Evolutionary conservation across 2,888 invertebrate species (phyloP), one percentile per base, ranked within the genome.

Genomic region (Eucera pruinosa): DNA sequence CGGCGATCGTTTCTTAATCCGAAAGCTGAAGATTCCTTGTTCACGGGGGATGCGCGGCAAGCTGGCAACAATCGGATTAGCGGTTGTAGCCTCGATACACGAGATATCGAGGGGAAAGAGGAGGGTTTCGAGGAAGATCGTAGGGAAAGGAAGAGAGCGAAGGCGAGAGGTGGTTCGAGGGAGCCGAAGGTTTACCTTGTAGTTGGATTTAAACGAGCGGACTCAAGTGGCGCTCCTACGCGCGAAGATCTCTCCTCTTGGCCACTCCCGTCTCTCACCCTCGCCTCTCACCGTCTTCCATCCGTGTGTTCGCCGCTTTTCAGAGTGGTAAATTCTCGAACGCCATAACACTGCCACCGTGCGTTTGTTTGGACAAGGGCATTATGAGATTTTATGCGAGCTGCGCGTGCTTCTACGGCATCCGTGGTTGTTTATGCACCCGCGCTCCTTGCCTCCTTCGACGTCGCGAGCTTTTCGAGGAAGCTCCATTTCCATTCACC

Each of bases 351-450:
- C 77, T 82, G 83, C 83, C 85, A 81, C 80, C 86, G 82, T 86
- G 73, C 73, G 89, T 90, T 90, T 91, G 87, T 91, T 91, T 90
- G 87, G 84, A 90, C 89, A 88, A 87, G 87, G 78, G 84, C 88
- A 87, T 90, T 89, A 90, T 88, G 90, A 89, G 89, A 89, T 87
- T 90, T 90, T 89, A 90, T 90, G 87, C 83, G 85, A 85, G 83
- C 82, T 79, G 76, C 82, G 83, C 80, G 82, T 77, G 81, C 82
- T 83, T 84, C 84, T 64, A 69, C 68, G 70, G 74, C 72, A 60
- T 64, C n/a, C 75, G 68, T 67, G 54, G 76, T 80, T 85, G 85
- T 85, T 85, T 85, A 84, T 83, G 84, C 83, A 81, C 73, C 84
- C 77, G 69, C 78, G 72, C 76, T 61, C n/a, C 66, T 69, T 58